phyloP scores from a whole-genome alignment of 2,888 invertebrate genomes.

The Blastobasis lacticolella region DNA sequence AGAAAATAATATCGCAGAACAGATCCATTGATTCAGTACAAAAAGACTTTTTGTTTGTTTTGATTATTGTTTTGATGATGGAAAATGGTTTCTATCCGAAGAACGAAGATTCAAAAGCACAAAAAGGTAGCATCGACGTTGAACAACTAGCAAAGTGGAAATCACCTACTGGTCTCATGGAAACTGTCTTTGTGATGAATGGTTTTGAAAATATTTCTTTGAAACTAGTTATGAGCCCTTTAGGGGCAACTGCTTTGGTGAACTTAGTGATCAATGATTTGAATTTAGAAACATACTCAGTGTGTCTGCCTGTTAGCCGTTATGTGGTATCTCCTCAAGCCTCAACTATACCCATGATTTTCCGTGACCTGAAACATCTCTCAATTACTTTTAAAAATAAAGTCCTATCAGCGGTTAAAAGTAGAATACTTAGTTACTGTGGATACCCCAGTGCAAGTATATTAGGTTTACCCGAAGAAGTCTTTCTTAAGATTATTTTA shows the following conservation, averaged over 20 bases:
- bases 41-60: slow-evolving; percentile 50
- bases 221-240: slow-evolving; percentile 48
- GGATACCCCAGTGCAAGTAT: slow-evolving; percentile 65
- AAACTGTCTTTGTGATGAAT: slow-evolving; percentile 38
- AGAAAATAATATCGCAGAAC: slow-evolving; percentile 27
- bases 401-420: slow-evolving; percentile 69
- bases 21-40: slow-evolving; percentile 37
- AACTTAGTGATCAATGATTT: slow-evolving; percentile 45
- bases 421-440: slow-evolving; percentile 61
- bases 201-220: slow-evolving; percentile 36
- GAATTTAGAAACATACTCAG: slow-evolving; percentile 51
- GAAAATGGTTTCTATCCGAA: slow-evolving; percentile 53
- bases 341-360: slow-evolving; percentile 49
- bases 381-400: slow-evolving; percentile 68
- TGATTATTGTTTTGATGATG: slow-evolving; percentile 46
- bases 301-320: slow-evolving; percentile 50
- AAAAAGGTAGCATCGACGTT: slow-evolving; percentile 25
- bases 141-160: slow-evolving; percentile 37
- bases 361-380: slow-evolving; percentile 58
- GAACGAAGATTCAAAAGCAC: slow-evolving; percentile 22
- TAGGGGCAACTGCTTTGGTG: slow-evolving; percentile 45
- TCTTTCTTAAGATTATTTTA: slow-evolving; percentile 43
- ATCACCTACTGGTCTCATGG: slow-evolving; percentile 32
- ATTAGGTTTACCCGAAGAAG: slow-evolving; percentile 57
- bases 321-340: slow-evolving; percentile 53